Conservation (phyloP, 2,888 invertebrate species). For the Matsumyia berberina region DNA sequence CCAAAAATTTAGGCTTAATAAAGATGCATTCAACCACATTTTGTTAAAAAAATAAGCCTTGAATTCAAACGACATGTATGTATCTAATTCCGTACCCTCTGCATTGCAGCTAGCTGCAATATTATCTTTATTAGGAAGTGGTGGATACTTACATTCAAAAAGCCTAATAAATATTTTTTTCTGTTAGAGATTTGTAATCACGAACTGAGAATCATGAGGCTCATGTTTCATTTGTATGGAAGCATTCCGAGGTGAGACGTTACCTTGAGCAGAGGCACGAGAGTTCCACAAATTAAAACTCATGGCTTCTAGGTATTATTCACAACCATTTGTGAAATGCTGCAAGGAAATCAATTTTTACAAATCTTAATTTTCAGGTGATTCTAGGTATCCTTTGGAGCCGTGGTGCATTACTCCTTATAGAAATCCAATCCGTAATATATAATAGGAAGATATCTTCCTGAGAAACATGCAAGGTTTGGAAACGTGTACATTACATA, state of each 20-base stretch:
- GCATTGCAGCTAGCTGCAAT: constrained; percentile 12
- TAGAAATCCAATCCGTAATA: constrained; percentile 31
- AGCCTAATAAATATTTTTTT: neutral
- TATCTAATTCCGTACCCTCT: neutral
- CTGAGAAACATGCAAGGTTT: constrained; percentile 17
- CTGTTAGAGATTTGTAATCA: neutral
- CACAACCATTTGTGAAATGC: neutral
- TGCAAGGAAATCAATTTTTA: constrained; percentile 1
- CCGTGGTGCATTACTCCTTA: constrained; percentile 45
- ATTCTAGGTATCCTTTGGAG: constrained; percentile 43
- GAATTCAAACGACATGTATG: too few species aligned
- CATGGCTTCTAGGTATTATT: constrained; percentile 15
- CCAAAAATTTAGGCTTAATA: too few species aligned
- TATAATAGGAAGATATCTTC: constrained; percentile 17
- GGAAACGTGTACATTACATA: constrained; percentile 25
- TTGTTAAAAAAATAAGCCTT: too few species aligned
- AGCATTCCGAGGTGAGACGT: constrained; percentile 5
- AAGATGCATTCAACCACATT: too few species aligned
- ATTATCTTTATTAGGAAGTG: constrained; percentile 15
- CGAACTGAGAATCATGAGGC: neutral
- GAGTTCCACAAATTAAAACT: constrained; percentile 5
- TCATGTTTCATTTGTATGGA: constrained; percentile 22
- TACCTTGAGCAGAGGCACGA: constrained; percentile 4
- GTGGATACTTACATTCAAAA: constrained; percentile 7
- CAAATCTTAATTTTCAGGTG: constrained; percentile 20